phyloP scores from a whole-genome alignment of 2,888 invertebrate genomes.

The Lithophane ornitopus region DNA sequence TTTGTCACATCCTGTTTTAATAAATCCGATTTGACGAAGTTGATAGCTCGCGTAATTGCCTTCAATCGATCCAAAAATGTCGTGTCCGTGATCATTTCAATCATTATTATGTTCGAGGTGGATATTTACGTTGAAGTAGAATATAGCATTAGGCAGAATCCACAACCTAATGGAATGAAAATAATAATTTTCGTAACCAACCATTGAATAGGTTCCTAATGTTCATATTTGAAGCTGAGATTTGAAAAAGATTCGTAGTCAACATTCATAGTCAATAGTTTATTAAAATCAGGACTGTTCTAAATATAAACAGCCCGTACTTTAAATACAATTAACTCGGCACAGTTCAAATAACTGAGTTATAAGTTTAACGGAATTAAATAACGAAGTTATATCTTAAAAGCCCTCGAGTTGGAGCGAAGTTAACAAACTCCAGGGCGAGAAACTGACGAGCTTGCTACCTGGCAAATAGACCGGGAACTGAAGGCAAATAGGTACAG shows the following conservation, averaged over 20 bases:
- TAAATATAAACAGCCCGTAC: slow-evolving; percentile 22
- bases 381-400: slow-evolving; percentile 48
- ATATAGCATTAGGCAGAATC: slow-evolving; percentile 12
- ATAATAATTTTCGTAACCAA: neutral
- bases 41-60: slow-evolving; percentile 15
- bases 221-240: neutral
- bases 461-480: slow-evolving; percentile 47
- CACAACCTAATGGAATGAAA: neutral
- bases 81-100: slow-evolving; percentile 10
- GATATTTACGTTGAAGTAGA: slow-evolving; percentile 13
- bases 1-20: slow-evolving; percentile 46
- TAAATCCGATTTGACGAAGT: slow-evolving; percentile 27
- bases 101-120: neutral
- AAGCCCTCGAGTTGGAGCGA: slow-evolving; percentile 29
- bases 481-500: slow-evolving; percentile 51
- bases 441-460: slow-evolving; percentile 32
- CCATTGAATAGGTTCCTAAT: neutral
- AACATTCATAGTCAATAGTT: slow-evolving; percentile 5
- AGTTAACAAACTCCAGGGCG: slow-evolving; percentile 43
- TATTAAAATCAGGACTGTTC: slow-evolving; percentile 2
- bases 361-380: slow-evolving; percentile 52
- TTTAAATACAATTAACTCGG: slow-evolving; percentile 58
- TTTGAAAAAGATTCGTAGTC: slow-evolving; percentile 6
- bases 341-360: slow-evolving; percentile 46
- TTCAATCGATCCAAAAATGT: slow-evolving; percentile 22